These are phyloP conservation scores for Thamnophis elegans DNA, from an alignment of 2,797 vertebrate genomes.

Conservation along the genomic window DNA sequence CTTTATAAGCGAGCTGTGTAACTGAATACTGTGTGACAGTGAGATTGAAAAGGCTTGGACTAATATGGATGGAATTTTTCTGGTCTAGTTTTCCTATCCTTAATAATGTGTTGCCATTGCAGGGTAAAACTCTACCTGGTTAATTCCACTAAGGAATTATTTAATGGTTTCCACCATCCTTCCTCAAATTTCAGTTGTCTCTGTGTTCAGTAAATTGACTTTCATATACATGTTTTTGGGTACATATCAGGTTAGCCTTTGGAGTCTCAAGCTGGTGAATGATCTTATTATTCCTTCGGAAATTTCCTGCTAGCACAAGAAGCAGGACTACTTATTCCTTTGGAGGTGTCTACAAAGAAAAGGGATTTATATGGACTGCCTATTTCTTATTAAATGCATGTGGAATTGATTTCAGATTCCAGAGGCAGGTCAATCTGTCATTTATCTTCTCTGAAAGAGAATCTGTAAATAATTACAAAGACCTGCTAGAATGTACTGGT, in stretches of 20 bases:
- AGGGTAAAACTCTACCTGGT: slow-evolving; percentile 41
- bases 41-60: slow-evolving; percentile 38
- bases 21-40: slow-evolving; percentile 26
- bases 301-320: slow-evolving; percentile 66
- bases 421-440: slow-evolving; percentile 49
- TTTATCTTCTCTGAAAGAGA: slow-evolving; percentile 62
- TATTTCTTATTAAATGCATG: slow-evolving; percentile 57
- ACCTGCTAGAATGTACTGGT: slow-evolving; percentile 42
- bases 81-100: slow-evolving; percentile 41
- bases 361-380: slow-evolving; percentile 47
- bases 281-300: slow-evolving; percentile 68
- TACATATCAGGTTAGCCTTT: slow-evolving; percentile 54
- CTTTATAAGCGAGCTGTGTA: slow-evolving; percentile 21
- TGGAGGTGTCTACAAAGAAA: slow-evolving; percentile 60
- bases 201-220: slow-evolving; percentile 60
- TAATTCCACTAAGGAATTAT: slow-evolving; percentile 49
- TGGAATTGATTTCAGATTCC: slow-evolving; percentile 63
- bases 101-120: slow-evolving; percentile 33
- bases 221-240: slow-evolving; percentile 61
- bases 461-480: slow-evolving; percentile 64
- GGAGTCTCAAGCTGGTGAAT: slow-evolving; percentile 65
- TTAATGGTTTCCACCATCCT: slow-evolving; percentile 56
- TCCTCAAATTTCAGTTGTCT: slow-evolving; percentile 60
- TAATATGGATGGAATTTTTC: slow-evolving; percentile 34
- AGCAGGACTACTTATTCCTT: slow-evolving; percentile 54